Evolutionary conservation across 2,113 vertebrate species (phyloP).

Genomic region (Fregetta grallaria): DNA sequence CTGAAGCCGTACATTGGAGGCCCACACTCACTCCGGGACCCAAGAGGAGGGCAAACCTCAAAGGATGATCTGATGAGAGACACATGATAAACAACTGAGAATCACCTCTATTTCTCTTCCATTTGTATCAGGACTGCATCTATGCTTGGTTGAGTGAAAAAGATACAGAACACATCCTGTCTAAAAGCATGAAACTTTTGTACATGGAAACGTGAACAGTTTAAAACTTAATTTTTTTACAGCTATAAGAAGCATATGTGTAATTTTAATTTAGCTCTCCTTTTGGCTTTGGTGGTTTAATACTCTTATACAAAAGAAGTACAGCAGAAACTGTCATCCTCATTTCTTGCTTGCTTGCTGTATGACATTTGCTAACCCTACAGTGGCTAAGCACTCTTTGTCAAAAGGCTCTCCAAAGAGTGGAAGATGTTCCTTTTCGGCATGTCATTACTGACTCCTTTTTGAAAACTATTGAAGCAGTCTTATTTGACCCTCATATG

Average conservation of each 20-base stretch:
- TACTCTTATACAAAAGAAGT: not conserved
- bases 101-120: not conserved
- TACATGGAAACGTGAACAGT: not conserved
- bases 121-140: not conserved
- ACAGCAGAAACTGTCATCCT: not conserved
- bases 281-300: not conserved
- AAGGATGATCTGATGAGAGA: not conserved
- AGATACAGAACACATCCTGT: not conserved
- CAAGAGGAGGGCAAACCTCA: not conserved
- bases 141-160: not conserved
- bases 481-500: not conserved
- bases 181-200: not conserved
- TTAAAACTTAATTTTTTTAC: not conserved
- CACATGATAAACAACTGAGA: not conserved
- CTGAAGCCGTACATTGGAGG: not conserved
- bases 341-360: not conserved
- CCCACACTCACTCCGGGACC: not conserved
- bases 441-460: not conserved
- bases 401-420: not conserved
- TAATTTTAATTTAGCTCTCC: not conserved
- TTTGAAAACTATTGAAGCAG: not conserved
- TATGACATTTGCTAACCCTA: not conserved
- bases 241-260: not conserved
- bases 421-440: not conserved
- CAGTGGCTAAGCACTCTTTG: not conserved